Evolutionary conservation across 2,888 invertebrate species (phyloP).

Genomic region (Tetheella fluctuosa): DNA sequence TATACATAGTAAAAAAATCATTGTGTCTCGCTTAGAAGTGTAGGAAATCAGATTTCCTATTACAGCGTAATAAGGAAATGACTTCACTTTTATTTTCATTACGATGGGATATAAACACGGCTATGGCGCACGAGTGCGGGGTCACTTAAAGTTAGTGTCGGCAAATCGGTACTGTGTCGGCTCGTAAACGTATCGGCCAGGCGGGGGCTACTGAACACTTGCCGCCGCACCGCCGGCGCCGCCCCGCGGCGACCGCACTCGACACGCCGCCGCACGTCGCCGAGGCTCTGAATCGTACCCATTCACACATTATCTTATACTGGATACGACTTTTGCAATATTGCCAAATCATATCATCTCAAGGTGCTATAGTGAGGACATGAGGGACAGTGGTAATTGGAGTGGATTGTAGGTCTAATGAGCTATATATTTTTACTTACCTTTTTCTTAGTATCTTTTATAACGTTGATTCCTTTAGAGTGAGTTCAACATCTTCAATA

Average conservation of each 20-base stretch:
- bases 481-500: too few species aligned
- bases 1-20: too few species aligned
- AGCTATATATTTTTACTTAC: too few species aligned
- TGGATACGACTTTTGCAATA: constrained; percentile 51
- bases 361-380: too few species aligned
- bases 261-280: constrained; percentile 81
- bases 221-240: constrained; percentile 44
- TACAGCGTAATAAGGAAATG: constrained; percentile 52
- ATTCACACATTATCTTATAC: constrained; percentile 64
- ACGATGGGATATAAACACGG: constrained; percentile 75
- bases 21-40: background rate
- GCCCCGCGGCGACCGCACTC: constrained; percentile 83
- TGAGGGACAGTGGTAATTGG: too few species aligned
- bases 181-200: constrained; percentile 80
- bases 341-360: background rate
- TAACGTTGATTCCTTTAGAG: too few species aligned
- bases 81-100: constrained; percentile 71
- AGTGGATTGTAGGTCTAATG: too few species aligned
- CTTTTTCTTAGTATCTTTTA: too few species aligned
- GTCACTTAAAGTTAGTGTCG: constrained; percentile 71
- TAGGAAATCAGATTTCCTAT: constrained; percentile 22
- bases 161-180: constrained; percentile 69
- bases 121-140: constrained; percentile 72
- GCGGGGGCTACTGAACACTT: constrained; percentile 62
- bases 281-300: constrained; percentile 81